Conservation (phyloP, 1,140 invertebrate species). For the Nomia melanderi region DNA sequence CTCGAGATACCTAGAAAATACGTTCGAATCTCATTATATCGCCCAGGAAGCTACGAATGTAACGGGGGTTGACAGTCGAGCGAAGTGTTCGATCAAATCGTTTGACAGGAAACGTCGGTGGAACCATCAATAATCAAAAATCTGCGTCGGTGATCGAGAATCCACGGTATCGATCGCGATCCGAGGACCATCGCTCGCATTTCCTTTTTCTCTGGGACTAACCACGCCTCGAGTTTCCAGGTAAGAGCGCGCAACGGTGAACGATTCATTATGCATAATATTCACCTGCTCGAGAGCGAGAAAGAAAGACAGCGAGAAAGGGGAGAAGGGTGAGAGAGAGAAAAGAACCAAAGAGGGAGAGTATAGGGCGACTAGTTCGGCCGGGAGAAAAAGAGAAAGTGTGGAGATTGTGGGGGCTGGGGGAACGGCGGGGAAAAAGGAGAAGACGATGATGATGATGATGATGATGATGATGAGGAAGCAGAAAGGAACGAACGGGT, state of each 20-base stretch:
- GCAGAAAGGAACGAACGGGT: conserved; percentile 11
- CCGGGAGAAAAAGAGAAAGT: conserved; percentile 43
- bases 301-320: conserved; percentile 4
- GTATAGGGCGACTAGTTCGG: conserved; percentile 41
- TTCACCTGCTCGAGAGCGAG: conserved; percentile 56
- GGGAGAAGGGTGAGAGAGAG: conserved; percentile 34
- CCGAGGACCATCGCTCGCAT: conserved; percentile 22
- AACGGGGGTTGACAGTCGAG: background rate
- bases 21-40: background rate
- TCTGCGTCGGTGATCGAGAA: conserved; percentile 18
- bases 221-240: conserved; percentile 57
- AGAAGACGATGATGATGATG: conserved; percentile 15
- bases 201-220: conserved; percentile 22
- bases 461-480: conserved; percentile 24
- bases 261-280: conserved; percentile 68
- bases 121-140: conserved; percentile 8
- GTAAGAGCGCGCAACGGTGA: conserved; percentile 44
- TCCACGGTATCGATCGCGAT: conserved; percentile 47
- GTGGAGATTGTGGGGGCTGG: too few species aligned
- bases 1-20: too few species aligned
- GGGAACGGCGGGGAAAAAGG: conserved; percentile 8
- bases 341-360: too few species aligned
- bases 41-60: background rate
- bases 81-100: background rate
- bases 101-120: conserved; percentile 9